Conservation (phyloP, 2,888 invertebrate species). For the Amphipyra tragopoginis region DNA sequence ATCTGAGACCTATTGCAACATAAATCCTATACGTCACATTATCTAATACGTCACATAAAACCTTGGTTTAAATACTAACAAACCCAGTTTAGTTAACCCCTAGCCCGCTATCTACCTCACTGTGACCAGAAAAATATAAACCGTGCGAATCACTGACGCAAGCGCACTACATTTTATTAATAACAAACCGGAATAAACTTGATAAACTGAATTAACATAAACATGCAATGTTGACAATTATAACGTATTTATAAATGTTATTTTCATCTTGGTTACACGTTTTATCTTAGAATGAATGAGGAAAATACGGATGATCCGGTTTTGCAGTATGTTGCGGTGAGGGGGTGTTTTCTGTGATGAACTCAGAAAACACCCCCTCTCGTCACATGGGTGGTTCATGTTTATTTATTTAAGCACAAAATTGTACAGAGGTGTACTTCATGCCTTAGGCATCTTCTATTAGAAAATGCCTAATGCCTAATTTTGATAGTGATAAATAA, state of each 20-base stretch:
- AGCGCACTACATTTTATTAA: constrained; percentile 29
- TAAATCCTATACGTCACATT: not conserved
- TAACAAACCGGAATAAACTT: constrained; percentile 32
- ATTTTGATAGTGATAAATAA: too few species aligned
- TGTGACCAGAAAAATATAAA: constrained; percentile 26
- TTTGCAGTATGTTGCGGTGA: too few species aligned
- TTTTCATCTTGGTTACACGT: constrained; percentile 30
- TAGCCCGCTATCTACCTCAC: constrained; percentile 3
- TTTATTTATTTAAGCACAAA: too few species aligned
- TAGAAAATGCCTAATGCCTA: too few species aligned
- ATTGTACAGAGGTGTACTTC: too few species aligned
- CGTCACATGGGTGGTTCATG: too few species aligned
- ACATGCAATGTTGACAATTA: constrained; percentile 48
- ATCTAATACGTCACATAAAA: not conserved
- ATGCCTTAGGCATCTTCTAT: too few species aligned
- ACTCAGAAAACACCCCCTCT: too few species aligned
- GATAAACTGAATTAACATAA: constrained; percentile 28
- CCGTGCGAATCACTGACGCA: constrained; percentile 34
- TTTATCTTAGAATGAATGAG: too few species aligned
- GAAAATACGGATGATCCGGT: too few species aligned
- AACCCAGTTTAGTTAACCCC: constrained; percentile 37
- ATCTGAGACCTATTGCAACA: constrained; percentile 1
- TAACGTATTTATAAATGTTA: constrained; percentile 29
- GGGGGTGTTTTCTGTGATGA: too few species aligned
- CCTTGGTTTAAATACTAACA: constrained; percentile 29